phyloP scores from a whole-genome alignment of 2,797 vertebrate genomes.

The Potorous gilbertii region DNA sequence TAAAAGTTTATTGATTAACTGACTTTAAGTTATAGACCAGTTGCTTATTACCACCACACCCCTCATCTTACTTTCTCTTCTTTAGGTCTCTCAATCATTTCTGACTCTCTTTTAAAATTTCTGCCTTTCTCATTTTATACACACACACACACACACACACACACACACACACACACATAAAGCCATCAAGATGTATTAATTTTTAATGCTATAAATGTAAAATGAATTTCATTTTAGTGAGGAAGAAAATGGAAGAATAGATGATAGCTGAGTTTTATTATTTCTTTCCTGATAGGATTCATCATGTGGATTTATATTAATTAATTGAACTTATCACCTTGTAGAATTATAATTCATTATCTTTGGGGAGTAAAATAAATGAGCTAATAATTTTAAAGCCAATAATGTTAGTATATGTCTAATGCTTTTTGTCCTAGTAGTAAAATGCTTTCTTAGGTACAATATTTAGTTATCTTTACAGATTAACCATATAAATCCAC shows the following conservation, averaged over 20 bases:
- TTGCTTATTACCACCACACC: neutral
- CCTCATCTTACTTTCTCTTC: too few species aligned
- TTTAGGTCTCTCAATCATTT: neutral
- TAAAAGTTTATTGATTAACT: neutral
- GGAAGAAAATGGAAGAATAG: neutral
- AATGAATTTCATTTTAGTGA: neutral
- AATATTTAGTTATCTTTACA: slow-evolving; percentile 27
- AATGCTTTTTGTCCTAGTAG: neutral
- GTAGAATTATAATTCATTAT: neutral
- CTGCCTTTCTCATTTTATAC: neutral
- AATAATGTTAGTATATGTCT: neutral
- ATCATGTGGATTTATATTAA: slow-evolving; percentile 6
- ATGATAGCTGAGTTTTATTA: neutral
- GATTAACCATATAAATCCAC: neutral
- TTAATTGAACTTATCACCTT: neutral
- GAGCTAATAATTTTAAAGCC: neutral
- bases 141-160: neutral
- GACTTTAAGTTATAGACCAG: neutral
- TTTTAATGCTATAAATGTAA: neutral
- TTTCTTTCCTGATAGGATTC: neutral
- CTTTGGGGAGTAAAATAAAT: slow-evolving; percentile 17
- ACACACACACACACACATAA: neutral
- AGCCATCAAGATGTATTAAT: neutral
- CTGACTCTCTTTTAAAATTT: neutral
- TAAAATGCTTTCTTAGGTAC: neutral